These are phyloP conservation scores for Aphelocoma californica DNA, from an alignment of 2,797 vertebrate genomes.

Conservation along the genomic window DNA sequence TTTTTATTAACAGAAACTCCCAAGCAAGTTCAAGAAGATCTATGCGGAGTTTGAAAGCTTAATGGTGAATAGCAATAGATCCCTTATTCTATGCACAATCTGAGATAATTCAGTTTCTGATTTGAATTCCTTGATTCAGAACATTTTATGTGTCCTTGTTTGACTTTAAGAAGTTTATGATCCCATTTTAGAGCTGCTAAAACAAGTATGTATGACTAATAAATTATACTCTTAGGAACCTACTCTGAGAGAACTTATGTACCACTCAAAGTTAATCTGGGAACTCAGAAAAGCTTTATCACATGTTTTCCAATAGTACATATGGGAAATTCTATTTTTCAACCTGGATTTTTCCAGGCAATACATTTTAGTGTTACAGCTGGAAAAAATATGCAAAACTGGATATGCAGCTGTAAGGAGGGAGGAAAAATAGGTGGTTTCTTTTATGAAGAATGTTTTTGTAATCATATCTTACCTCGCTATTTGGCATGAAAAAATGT, in stretches of 20 bases:
- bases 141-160: conserved; percentile 80
- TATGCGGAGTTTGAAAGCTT: conserved; percentile 97
- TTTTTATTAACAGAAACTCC: conserved; percentile 91
- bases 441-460: not conserved
- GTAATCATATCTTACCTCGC: not conserved
- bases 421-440: not conserved
- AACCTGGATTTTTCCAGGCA: conserved; percentile 60
- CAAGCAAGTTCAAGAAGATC: conserved; percentile 98
- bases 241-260: conserved; percentile 74
- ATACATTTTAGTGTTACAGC: conserved; percentile 1
- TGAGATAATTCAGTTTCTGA: conserved; percentile 71
- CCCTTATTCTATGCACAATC: conserved; percentile 67
- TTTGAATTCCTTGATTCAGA: conserved; percentile 75
- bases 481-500: conserved; percentile 1
- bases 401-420: not conserved
- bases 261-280: conserved; percentile 75
- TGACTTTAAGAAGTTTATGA: conserved; percentile 83
- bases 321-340: conserved; percentile 44
- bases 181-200: conserved; percentile 81
- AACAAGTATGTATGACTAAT: conserved; percentile 82
- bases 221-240: conserved; percentile 75
- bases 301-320: conserved; percentile 48
- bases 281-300: conserved; percentile 74
- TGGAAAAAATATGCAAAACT: not conserved
- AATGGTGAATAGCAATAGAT: conserved; percentile 86